Evolutionary conservation across 2,113 vertebrate genomes (phyloP), one percentile per base, ranked within the genome.

Genomic region (Labeo rohita): DNA sequence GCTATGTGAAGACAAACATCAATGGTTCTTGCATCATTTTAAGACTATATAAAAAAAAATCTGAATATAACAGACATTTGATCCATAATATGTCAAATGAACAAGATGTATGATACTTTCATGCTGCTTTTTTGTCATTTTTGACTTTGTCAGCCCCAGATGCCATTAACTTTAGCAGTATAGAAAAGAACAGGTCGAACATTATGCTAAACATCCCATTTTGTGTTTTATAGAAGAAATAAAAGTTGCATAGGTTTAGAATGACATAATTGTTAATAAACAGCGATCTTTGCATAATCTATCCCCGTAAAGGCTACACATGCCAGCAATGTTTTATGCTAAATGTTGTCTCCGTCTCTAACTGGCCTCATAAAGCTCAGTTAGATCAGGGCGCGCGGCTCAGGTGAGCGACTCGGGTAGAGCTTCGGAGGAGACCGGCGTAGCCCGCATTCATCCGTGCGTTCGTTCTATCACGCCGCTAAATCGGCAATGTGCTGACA

Each of bases 401-500:
- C 75, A 78, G 50, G 75, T 56, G 54, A 79, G 2, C 36, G 21
- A 45, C 54, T 59, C 54, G 16, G 10, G 21, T 45, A 81, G 43
- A 66, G 75, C 21, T 11, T 66, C 59, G 39, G 74, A 65, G 59
- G 43, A 76, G 23, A 28, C 56, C 6, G 28, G 18, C 4, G 23
- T 6, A 6, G 23, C 54, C 54, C 2, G 50, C 76, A 59, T 63
- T 85, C 65, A 61, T 82, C 63, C 23, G 6, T 68, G 79, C 15
- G 43, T 78, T 63, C 39, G 49, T 74, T 83, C 83, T 23, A 63
- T 78, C 65, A 68, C 39, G 59, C 11, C 28, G 80, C 84, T 84
- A 75, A 83, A 85, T n/a, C 73, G 52, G 34, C 75, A 87, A 75
- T 83, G 80, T 84, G 74, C 72, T 83, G 79, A 85, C 84, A 86